Base-by-base conservation (phyloP, 2,113 vertebrate species). In the Myocastor coypus region DNA sequence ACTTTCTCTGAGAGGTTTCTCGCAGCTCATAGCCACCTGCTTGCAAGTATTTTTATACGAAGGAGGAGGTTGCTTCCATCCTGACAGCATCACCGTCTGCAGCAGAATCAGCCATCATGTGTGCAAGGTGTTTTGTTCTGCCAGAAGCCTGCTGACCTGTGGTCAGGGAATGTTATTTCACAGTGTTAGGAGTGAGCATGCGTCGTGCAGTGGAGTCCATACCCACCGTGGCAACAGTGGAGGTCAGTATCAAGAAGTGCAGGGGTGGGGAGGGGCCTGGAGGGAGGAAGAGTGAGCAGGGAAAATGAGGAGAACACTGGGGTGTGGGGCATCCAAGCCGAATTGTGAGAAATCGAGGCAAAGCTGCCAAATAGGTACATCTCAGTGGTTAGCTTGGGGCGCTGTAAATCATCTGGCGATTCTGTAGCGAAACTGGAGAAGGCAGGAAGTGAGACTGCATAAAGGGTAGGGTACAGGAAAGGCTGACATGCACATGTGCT, bases 1-100 rank as follows among this genome's bases (percentile, higher is more conserved):
- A 87, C 89, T 93, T 84, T 95, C 73, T 64, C 42, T 82, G 55
- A 92, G 89, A 96, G 55, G 7, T 81, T 94, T 94, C 88, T 82
- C 82, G 34, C 55, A 94, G 80, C 55, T 81, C 3, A 52, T 80
- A 59, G 50, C 57, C 57, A 86, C 89, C 83, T 94, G 86, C 50
- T 94, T 86, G 50, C 57, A 89, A 46, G 34, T 42, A 32, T 87
- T 75, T 87, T 91, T 87, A 83, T 83, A 63, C 3, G 4, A 68
- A 66, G 68, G n/a, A 66, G 68, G n/a, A 28, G 42, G 22, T 52
- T 7, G 7, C 50, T 81, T 83, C 52, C 78, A 93, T 83, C 34
- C 12, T 30, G 19, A 12, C 3, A 37, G 57, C 68, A 69, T 78
- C 7, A 50, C 42, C 75, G 30, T 84, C 84, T 93, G 78, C 24